A percentile compares a stretch with the other conserved stretches of the same genome.
phyloP scores from a whole-genome alignment of 1,140 invertebrate species.

The Camponotus vicinus region DNA sequence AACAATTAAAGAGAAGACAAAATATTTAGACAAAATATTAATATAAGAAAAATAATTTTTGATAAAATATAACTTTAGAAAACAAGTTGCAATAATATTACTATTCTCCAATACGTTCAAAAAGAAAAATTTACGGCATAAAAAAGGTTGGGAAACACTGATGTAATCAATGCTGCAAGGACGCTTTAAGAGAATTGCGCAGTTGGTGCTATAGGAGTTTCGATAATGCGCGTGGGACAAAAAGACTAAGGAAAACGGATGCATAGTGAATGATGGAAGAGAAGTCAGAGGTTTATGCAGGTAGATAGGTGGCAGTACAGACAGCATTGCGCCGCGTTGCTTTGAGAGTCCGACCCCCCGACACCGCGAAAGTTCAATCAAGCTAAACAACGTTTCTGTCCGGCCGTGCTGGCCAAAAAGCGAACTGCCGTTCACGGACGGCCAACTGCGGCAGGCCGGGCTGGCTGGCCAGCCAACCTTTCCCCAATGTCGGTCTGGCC shows the following conservation, averaged over 20 bases:
- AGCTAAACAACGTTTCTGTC: constrained; percentile 84
- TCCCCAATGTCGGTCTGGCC: constrained; percentile 80
- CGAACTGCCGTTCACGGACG: constrained; percentile 74
- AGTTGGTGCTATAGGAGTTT: constrained; percentile 33
- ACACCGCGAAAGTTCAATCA: constrained; percentile 82
- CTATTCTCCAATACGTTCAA: not conserved
- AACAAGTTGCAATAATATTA: not conserved
- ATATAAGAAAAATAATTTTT: not conserved
- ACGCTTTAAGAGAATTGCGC: constrained; percentile 21
- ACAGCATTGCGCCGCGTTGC: constrained; percentile 59
- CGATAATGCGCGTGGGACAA: constrained; percentile 41
- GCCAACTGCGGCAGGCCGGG: constrained; percentile 74
- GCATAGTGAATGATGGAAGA: constrained; percentile 14
- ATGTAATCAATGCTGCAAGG: constrained; percentile 36
- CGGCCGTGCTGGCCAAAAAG: constrained; percentile 80
- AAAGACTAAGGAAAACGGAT: constrained; percentile 57
- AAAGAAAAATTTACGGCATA: not conserved
- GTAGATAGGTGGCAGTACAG: constrained; percentile 23
- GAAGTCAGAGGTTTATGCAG: constrained; percentile 25
- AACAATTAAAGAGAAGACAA: not conserved
- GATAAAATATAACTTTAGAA: not conserved
- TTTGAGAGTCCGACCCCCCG: constrained; percentile 74
- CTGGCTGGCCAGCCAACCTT: constrained; percentile 80
- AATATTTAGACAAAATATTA: not conserved
- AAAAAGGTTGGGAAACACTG: constrained; percentile 7